Percentiles rank a stretch among this genome's conserved stretches.
Conservation (phyloP, 2,797 vertebrate genomes). For the Acipenser oxyrinchus region DNA sequence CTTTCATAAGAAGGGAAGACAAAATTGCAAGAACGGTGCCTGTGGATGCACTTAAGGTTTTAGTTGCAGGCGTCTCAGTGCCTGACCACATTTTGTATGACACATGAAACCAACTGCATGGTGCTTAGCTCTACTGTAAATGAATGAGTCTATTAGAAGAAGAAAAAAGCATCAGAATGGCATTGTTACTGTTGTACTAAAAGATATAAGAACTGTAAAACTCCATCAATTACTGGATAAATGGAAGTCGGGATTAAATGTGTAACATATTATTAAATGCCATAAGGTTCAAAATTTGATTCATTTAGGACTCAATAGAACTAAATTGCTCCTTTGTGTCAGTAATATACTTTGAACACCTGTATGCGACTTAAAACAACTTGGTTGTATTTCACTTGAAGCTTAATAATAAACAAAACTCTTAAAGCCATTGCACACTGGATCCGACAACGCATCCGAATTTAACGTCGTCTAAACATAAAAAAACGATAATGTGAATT, state of each 20-base stretch:
- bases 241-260: slow-evolving; percentile 44
- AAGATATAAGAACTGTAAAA: slow-evolving; percentile 56
- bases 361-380: too few species aligned
- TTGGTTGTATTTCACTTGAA: too few species aligned
- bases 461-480: too few species aligned
- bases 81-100: slow-evolving; percentile 81
- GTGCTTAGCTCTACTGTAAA: slow-evolving; percentile 69
- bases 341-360: too few species aligned
- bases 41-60: slow-evolving; percentile 87
- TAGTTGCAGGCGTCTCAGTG: slow-evolving; percentile 84
- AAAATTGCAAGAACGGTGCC: slow-evolving; percentile 71
- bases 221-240: slow-evolving; percentile 57
- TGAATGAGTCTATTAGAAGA: slow-evolving; percentile 55
- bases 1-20: slow-evolving; percentile 76
- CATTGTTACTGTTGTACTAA: slow-evolving; percentile 66
- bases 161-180: slow-evolving; percentile 58
- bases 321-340: too few species aligned
- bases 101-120: slow-evolving; percentile 79
- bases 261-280: slow-evolving; percentile 19
- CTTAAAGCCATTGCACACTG: too few species aligned
- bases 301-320: slow-evolving; percentile 1
- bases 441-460: too few species aligned
- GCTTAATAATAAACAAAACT: too few species aligned
- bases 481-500: too few species aligned
- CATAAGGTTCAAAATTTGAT: slow-evolving; percentile 58